phyloP scores from a whole-genome alignment of 2,113 vertebrate species.

The Himantopus leucocephalus region DNA sequence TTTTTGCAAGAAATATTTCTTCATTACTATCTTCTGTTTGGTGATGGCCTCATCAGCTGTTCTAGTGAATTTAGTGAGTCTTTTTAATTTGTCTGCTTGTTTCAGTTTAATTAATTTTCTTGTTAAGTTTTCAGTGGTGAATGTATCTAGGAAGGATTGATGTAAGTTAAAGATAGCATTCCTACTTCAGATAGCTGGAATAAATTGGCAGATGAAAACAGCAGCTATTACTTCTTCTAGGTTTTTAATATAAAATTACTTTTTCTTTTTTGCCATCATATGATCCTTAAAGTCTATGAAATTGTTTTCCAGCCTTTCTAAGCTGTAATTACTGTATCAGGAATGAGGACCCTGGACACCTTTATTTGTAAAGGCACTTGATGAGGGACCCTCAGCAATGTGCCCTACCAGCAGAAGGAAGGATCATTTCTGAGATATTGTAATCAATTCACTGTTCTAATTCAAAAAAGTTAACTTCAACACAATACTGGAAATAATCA shows the following conservation, averaged over 20 bases:
- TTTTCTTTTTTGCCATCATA: not conserved
- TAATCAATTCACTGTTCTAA: not conserved
- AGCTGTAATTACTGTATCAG: not conserved
- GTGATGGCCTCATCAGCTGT: not conserved
- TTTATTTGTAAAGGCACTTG: not conserved
- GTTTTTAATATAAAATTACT: not conserved
- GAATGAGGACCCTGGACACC: not conserved
- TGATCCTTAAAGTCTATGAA: not conserved
- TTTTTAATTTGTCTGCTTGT: not conserved
- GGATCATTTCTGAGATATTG: not conserved
- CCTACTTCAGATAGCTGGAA: not conserved
- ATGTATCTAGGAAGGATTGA: not conserved
- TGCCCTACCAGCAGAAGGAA: not conserved
- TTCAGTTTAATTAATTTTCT: constrained; percentile 24
- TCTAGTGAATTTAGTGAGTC: not conserved
- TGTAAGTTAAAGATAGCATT: not conserved
- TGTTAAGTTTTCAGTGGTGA: not conserved
- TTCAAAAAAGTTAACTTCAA: not conserved
- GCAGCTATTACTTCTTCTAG: not conserved
- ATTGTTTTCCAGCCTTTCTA: not conserved
- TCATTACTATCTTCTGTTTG: not conserved
- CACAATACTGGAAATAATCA: not conserved
- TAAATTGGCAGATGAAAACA: not conserved
- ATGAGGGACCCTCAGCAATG: not conserved
- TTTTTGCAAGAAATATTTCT: constrained; percentile 8